Base-by-base conservation (phyloP, 1,140 invertebrate genomes). In the Bombus haemorrhoidalis region DNA sequence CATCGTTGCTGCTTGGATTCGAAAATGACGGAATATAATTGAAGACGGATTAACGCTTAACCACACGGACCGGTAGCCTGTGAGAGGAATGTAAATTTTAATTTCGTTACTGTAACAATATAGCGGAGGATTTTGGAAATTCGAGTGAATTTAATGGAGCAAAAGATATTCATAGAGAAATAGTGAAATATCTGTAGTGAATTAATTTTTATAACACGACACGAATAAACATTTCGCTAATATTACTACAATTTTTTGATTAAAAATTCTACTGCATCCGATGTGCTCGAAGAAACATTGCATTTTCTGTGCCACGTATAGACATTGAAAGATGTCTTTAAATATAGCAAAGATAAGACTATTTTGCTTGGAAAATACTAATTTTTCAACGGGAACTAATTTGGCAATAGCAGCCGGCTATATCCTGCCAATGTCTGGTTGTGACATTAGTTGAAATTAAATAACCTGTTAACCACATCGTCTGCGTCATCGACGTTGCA, bases 231-330 rank as follows among this genome's bases (percentile, higher is more conserved):
- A 53, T 53, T 3, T 28, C 3, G 3, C 57, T 0, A 28, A 62
- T 28, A 4, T 62, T 59, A 3, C 0, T 12, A 28, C 12, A 62
- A n/a, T n/a, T n/a, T n/a, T 28, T 12, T 62, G 0, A 8, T 2
- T 4, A n/a, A n/a, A 62, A n/a, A n/a, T 62, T 4, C 0, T 5
- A 12, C 0, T 3, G 9, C 6, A 12, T 28, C 0, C 1, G 10
- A 9, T 0, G 43, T 5, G 43, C 15, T 15, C 15, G 15, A 18
- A 0, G 43, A 47, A 59, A 59, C 57, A 43, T 43, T 43, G 13
- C 10, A 28, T 59, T 10, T 28, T 4, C 9, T n/a, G 9, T n/a
- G 10, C 28, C 28, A 25, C 10, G 10, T n/a, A 1, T 3, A 12
- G 25, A 28, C 28, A 1, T 22, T n/a, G 1, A 12, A 4, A 62